A percentile compares a stretch with the other conserved stretches of the same genome.
Conservation (phyloP, 2,113 vertebrate species). For the Leucosticte australis region DNA sequence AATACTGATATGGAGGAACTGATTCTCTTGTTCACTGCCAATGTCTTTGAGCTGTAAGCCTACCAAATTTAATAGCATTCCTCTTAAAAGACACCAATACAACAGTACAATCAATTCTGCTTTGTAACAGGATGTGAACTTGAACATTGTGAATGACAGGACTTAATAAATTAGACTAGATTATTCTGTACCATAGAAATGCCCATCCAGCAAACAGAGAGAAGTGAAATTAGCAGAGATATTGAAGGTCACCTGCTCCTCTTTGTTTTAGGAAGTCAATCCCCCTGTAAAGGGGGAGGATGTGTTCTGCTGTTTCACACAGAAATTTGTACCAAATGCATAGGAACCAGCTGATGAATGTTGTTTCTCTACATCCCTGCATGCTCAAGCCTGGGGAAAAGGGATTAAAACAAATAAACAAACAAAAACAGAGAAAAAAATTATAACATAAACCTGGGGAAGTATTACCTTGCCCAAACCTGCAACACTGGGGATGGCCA, state of each 20-base stretch:
- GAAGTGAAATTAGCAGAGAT: background rate
- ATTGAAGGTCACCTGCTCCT: background rate
- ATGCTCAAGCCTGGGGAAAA: background rate
- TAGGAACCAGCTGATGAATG: background rate
- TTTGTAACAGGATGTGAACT: background rate
- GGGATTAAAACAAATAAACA: background rate
- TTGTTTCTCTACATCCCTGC: background rate
- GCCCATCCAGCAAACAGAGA: background rate
- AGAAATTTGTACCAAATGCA: background rate
- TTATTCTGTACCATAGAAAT: background rate
- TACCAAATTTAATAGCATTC: background rate
- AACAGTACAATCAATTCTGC: slow-evolving; percentile 9
- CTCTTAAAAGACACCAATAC: background rate
- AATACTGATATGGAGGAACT: background rate
- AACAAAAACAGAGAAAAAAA: background rate
- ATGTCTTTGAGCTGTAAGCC: slow-evolving; percentile 2
- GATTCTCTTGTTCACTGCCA: background rate
- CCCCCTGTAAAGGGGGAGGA: background rate
- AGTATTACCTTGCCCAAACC: background rate
- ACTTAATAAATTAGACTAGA: background rate
- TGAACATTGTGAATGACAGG: background rate
- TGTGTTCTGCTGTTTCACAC: background rate
- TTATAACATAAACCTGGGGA: background rate
- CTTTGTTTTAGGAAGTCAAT: background rate
- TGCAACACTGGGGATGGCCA: background rate